Conservation (phyloP, 2,888 invertebrate genomes). For the Linyphia triangularis region DNA sequence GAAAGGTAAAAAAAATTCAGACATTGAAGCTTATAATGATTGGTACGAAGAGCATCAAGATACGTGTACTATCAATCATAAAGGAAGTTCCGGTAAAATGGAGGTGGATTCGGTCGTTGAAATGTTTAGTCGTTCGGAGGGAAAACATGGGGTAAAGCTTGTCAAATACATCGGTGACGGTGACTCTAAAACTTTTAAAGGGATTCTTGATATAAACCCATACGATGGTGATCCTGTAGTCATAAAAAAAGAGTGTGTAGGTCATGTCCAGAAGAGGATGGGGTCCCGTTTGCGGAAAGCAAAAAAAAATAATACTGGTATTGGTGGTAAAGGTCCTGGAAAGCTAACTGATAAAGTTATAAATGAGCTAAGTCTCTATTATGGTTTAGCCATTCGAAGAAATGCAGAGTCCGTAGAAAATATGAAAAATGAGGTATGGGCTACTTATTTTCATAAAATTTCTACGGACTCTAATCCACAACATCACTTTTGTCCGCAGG, state of each 20-base stretch:
- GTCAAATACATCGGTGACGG: neutral
- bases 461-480: neutral
- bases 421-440: neutral
- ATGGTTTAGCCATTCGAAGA: neutral
- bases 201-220: slow-evolving; percentile 5
- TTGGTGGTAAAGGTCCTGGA: slow-evolving; percentile 10
- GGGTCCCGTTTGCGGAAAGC: neutral
- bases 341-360: slow-evolving; percentile 14
- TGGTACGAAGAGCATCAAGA: slow-evolving; percentile 17
- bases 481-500: neutral
- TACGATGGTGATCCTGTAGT: too few species aligned
- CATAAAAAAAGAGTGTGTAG: too few species aligned
- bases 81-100: slow-evolving; percentile 4
- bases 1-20: neutral
- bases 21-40: neutral
- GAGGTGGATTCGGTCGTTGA: neutral
- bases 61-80: neutral
- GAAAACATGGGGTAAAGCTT: neutral
- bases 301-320: slow-evolving; percentile 5
- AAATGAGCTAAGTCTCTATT: neutral
- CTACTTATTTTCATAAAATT: slow-evolving; percentile 6
- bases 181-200: too few species aligned
- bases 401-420: neutral
- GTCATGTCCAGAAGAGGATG: too few species aligned
- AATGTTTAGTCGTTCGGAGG: neutral